Evolutionary conservation across 1,140 invertebrate genomes (phyloP).

Genomic region (Drosophila watanabei): DNA sequence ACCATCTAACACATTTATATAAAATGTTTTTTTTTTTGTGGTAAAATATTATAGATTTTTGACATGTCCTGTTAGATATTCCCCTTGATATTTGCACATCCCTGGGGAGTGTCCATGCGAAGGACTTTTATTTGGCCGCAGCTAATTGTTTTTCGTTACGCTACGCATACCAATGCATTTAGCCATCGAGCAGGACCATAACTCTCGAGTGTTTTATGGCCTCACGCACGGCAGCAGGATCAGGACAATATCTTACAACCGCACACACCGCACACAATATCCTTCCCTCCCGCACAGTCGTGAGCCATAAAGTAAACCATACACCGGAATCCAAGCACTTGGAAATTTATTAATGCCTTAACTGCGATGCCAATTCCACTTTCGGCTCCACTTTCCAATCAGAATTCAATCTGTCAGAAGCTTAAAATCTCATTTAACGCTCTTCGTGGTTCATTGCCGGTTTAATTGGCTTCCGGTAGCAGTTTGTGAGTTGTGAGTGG

Average conservation of each 20-base stretch:
- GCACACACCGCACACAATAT: conserved; percentile 41
- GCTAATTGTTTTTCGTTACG: conserved; percentile 83
- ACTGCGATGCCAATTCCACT: conserved; percentile 40
- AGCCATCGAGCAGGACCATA: conserved; percentile 69
- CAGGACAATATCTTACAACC: conserved; percentile 76
- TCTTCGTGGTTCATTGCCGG: conserved; percentile 47
- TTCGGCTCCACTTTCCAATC: conserved; percentile 35
- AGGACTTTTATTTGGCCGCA: conserved; percentile 76
- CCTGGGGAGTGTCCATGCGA: conserved; percentile 12
- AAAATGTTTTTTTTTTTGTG: not conserved
- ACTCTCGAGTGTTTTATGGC: conserved; percentile 78
- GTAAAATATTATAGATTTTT: not conserved
- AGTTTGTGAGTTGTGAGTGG: conserved; percentile 18
- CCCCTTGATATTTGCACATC: not conserved
- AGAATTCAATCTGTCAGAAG: conserved; percentile 44
- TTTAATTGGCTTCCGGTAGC: conserved; percentile 57
- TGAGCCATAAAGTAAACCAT: conserved; percentile 75
- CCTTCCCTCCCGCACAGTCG: conserved; percentile 29
- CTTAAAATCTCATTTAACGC: conserved; percentile 61
- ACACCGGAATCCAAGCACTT: conserved; percentile 64
- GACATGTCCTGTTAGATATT: not conserved
- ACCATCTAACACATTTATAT: no score
- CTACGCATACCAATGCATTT: conserved; percentile 82
- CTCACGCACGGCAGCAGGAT: conserved; percentile 79
- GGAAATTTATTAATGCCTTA: conserved; percentile 74